Percentiles rank a stretch among this genome's conserved stretches.
These are phyloP conservation scores for Sapayoa aenigma DNA, from an alignment of 2,113 vertebrate genomes.

Conservation along the genomic window DNA sequence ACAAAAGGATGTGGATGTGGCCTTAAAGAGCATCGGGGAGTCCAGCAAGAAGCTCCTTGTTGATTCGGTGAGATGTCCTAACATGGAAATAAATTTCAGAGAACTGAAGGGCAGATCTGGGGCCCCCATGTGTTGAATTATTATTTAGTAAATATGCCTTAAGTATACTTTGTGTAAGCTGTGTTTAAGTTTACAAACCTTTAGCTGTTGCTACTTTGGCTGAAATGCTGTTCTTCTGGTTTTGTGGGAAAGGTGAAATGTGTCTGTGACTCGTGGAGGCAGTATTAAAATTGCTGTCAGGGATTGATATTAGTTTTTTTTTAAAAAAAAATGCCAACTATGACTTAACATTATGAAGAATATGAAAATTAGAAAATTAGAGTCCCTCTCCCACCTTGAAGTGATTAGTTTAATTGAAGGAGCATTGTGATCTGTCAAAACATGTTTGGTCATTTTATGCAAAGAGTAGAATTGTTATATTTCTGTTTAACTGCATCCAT, in stretches of 20 bases:
- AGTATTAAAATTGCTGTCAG: background rate
- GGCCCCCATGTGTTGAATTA: background rate
- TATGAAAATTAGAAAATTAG: background rate
- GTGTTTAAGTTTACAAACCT: background rate
- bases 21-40: slow-evolving; percentile 95
- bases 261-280: background rate
- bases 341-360: background rate
- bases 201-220: background rate
- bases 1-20: slow-evolving; percentile 98
- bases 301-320: background rate
- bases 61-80: slow-evolving; percentile 84
- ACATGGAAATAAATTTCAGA: background rate
- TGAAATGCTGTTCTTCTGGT: background rate
- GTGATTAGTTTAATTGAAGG: background rate
- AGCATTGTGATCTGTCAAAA: background rate
- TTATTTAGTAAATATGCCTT: background rate
- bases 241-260: background rate
- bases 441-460: background rate
- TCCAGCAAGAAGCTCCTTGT: slow-evolving; percentile 98
- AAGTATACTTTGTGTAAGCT: background rate
- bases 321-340: background rate
- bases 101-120: background rate
- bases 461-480: background rate
- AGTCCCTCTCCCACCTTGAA: background rate
- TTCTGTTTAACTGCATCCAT: background rate